These are phyloP conservation scores for Phylloscopus whistleri DNA, from an alignment of 2,113 vertebrate species.

Conservation along the genomic window DNA sequence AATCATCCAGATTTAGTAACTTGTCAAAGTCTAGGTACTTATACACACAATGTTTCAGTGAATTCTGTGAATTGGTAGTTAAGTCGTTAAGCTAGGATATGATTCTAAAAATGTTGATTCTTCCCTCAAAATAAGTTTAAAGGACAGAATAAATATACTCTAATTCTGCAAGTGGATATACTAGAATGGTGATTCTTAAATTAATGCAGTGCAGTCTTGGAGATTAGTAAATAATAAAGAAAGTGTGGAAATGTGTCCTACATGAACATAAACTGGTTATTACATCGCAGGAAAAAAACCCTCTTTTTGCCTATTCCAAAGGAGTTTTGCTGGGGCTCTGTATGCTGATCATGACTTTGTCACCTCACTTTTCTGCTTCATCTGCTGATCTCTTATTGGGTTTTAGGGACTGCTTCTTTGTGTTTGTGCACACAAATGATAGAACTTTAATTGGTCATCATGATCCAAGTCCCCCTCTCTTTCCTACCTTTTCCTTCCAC, in stretches of 20 bases:
- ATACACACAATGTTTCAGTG: not conserved
- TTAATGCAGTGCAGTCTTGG: not conserved
- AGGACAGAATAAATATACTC: not conserved
- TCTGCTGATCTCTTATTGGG: not conserved
- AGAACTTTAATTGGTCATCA: not conserved
- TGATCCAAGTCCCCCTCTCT: not conserved
- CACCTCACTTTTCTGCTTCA: not conserved
- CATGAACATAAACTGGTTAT: not conserved
- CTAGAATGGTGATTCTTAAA: not conserved
- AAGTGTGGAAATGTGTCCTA: not conserved
- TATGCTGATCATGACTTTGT: not conserved
- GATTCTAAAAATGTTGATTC: not conserved
- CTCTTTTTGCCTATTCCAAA: not conserved
- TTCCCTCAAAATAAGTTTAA: not conserved
- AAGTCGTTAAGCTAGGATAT: not conserved
- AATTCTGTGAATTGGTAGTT: constrained; percentile 10
- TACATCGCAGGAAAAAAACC: rapidly evolving
- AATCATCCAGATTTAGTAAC: constrained; percentile 15
- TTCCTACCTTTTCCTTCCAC: not conserved
- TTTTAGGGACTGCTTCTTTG: not conserved
- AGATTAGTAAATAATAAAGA: not conserved
- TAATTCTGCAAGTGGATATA: not conserved
- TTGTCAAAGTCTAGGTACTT: not conserved
- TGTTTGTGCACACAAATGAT: not conserved
- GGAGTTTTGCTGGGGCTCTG: not conserved